A percentile compares a stretch with the other conserved stretches of the same genome.
Evolutionary conservation across 2,113 vertebrate genomes (phyloP).

Genomic region (Polypterus senegalus): DNA sequence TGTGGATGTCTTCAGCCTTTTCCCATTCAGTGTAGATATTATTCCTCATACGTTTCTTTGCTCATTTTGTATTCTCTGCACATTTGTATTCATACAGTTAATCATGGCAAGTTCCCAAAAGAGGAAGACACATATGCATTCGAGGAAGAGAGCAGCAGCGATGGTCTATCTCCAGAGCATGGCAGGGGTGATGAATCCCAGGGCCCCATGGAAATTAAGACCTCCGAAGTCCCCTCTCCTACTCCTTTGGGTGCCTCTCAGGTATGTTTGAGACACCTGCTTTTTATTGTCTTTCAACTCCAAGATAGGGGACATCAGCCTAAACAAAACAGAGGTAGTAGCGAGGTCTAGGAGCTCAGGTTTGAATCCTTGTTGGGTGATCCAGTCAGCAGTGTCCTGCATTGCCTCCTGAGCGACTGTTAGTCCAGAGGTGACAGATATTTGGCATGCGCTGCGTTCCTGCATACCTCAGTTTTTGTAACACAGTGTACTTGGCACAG

Average conservation of each 20-base stretch:
- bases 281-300: no score
- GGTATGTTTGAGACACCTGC: slow-evolving; percentile 33
- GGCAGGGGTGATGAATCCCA: slow-evolving; percentile 66
- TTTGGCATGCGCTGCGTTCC: slow-evolving; percentile 23
- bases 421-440: slow-evolving; percentile 31
- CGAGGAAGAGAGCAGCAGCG: slow-evolving; percentile 91
- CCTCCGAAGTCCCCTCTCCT: slow-evolving; percentile 39
- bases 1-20: no score
- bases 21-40: no score
- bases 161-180: slow-evolving; percentile 80
- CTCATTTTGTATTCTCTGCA: no score
- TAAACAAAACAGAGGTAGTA: background rate
- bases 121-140: slow-evolving; percentile 77
- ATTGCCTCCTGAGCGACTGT: slow-evolving; percentile 22
- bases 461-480: slow-evolving; percentile 33
- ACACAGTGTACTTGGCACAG: slow-evolving; percentile 30
- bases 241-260: slow-evolving; percentile 42
- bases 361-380: no score
- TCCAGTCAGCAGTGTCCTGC: slow-evolving; percentile 17
- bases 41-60: no score
- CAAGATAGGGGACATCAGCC: no score
- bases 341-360: background rate
- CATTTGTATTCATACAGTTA: slow-evolving; percentile 40
- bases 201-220: slow-evolving; percentile 47
- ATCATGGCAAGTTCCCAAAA: slow-evolving; percentile 69